Evolutionary conservation across 2,797 vertebrate genomes (phyloP).

Genomic region (Agapornis canus): DNA sequence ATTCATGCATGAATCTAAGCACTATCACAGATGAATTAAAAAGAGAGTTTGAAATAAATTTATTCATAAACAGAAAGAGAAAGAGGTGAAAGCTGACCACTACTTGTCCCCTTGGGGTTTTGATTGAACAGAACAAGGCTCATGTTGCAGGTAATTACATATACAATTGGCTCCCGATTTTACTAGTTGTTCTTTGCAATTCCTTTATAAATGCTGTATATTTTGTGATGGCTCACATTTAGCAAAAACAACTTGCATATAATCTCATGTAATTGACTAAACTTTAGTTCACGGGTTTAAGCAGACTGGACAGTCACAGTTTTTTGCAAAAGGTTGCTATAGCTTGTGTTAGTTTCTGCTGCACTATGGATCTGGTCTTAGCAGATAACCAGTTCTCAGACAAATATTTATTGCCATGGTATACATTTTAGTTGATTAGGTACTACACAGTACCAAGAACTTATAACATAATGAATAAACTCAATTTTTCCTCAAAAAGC

Average conservation of each 20-base stretch:
- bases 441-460: background rate
- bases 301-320: background rate
- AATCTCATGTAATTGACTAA: conserved; percentile 25
- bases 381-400: conserved; percentile 36
- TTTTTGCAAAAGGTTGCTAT: conserved; percentile 9
- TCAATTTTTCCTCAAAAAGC: conserved; percentile 40
- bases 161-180: background rate
- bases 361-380: conserved; percentile 41
- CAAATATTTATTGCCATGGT: conserved; percentile 48
- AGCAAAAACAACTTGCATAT: conserved; percentile 38
- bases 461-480: background rate
- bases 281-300: conserved; percentile 44
- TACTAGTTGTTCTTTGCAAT: conserved; percentile 1
- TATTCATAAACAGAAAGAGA: background rate
- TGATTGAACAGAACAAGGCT: background rate
- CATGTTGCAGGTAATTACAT: background rate
- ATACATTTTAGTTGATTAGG: conserved; percentile 18
- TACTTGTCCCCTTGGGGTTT: background rate
- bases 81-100: background rate
- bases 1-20: background rate
- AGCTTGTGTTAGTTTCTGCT: conserved; percentile 30
- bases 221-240: conserved; percentile 35
- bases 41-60: background rate
- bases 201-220: conserved; percentile 30
- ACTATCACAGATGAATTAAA: background rate